A percentile compares a stretch with the other conserved stretches of the same genome.
Evolutionary conservation across 2,888 invertebrate species (phyloP).

Genomic region (Lasioglossum leucozonium): DNA sequence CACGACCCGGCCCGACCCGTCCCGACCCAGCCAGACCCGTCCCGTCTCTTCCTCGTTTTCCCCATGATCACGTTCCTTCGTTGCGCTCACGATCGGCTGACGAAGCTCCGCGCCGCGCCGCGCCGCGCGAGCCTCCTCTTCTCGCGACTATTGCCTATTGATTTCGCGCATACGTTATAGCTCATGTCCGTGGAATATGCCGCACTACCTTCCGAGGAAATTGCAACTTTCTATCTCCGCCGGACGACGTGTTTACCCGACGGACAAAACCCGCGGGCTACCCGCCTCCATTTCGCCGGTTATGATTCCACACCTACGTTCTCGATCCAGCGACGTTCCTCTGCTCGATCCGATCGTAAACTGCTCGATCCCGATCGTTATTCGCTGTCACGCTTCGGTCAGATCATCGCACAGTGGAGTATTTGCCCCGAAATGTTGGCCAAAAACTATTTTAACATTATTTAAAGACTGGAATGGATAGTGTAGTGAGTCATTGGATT

Average conservation of each 20-base stretch:
- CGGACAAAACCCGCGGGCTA: slow-evolving; percentile 1
- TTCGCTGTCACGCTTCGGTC: neutral
- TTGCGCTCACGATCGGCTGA: slow-evolving; percentile 38
- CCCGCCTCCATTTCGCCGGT: neutral
- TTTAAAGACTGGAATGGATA: too few relatives aligned
- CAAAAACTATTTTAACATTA: too few relatives aligned
- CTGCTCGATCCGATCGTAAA: neutral
- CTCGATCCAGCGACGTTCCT: neutral
- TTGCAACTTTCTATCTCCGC: neutral
- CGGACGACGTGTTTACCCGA: neutral
- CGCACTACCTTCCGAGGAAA: neutral
- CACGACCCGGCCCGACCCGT: neutral
- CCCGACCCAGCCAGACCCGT: neutral
- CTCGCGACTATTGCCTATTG: slow-evolving; percentile 1
- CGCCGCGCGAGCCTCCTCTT: neutral
- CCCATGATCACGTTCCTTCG: slow-evolving; percentile 20
- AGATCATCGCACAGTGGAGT: too few relatives aligned
- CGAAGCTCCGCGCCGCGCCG: neutral
- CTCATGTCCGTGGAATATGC: neutral
- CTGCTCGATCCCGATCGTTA: neutral
- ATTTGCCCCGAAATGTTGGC: too few relatives aligned
- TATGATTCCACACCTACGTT: slow-evolving; percentile 10
- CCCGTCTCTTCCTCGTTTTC: slow-evolving; percentile 11
- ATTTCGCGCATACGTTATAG: neutral
- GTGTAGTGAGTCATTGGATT: too few relatives aligned